phyloP scores from a whole-genome alignment of 2,113 vertebrate species.

The Cygnus atratus region DNA sequence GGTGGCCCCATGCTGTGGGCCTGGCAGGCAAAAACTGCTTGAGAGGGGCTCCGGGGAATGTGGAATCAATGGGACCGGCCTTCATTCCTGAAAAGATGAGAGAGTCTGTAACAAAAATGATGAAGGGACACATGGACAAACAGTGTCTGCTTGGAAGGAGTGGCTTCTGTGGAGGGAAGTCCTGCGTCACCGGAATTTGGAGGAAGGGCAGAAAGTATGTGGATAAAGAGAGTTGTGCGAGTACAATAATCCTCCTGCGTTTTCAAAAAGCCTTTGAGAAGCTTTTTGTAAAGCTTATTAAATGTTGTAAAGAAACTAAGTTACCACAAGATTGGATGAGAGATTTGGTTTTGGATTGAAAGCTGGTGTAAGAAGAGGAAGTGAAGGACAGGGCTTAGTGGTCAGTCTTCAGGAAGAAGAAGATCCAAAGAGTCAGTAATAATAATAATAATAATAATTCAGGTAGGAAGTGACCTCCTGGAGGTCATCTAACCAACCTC shows the following conservation, averaged over 20 bases:
- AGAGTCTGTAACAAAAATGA: background rate
- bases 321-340: conserved; percentile 14
- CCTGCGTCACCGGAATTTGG: background rate
- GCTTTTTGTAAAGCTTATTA: conserved; percentile 55
- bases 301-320: conserved; percentile 13
- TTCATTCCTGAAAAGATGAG: background rate
- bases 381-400: background rate
- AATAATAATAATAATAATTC: background rate
- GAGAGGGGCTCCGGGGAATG: fast-evolving
- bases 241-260: conserved; percentile 27
- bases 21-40: background rate
- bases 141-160: background rate
- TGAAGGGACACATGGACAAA: background rate
- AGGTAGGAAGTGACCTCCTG: background rate
- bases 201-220: background rate
- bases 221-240: background rate
- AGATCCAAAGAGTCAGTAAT: background rate
- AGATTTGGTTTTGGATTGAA: background rate
- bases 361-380: conserved; percentile 40
- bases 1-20: no score
- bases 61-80: fast-evolving
- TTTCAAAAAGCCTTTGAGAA: conserved; percentile 47
- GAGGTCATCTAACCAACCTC: background rate
- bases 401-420: background rate
- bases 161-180: background rate